These are phyloP conservation scores for Meteorus colon DNA, from an alignment of 2,888 invertebrate genomes.

Conservation along the genomic window DNA sequence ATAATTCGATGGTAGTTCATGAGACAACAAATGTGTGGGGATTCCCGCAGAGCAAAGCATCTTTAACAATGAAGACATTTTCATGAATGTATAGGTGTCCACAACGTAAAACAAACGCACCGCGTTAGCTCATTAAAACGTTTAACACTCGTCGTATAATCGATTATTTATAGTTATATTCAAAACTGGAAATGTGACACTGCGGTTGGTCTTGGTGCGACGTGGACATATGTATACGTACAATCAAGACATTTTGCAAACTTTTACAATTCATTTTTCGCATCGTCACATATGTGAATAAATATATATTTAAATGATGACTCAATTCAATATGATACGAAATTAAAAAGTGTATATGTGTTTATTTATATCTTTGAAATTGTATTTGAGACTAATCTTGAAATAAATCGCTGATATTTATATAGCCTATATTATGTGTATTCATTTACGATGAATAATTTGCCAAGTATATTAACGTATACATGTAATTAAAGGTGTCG, in stretches of 20 bases:
- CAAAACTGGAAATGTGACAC: constrained; percentile 53
- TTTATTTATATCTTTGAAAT: not conserved
- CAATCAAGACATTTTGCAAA: constrained; percentile 66
- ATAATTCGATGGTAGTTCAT: constrained; percentile 25
- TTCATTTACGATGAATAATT: constrained; percentile 15
- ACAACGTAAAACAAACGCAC: constrained; percentile 42
- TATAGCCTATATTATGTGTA: not conserved
- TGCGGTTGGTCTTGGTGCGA: constrained; percentile 40
- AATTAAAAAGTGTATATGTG: not conserved
- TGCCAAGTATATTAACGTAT: constrained; percentile 20
- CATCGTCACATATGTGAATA: constrained; percentile 5
- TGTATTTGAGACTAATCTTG: not conserved
- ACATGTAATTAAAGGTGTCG: constrained; percentile 22
- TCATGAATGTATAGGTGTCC: constrained; percentile 37
- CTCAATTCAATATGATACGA: constrained; percentile 1
- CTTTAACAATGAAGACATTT: constrained; percentile 50
- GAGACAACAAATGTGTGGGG: constrained; percentile 22
- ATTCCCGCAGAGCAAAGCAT: constrained; percentile 28
- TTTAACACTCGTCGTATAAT: constrained; percentile 67
- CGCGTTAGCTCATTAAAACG: constrained; percentile 65
- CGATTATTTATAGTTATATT: constrained; percentile 70
- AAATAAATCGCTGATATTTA: constrained; percentile 3
- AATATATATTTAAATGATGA: constrained; percentile 15
- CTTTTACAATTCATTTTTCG: constrained; percentile 63
- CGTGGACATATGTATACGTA: constrained; percentile 21